phyloP scores from a whole-genome alignment of 2,888 invertebrate species.

The Argyresthia albistria region DNA sequence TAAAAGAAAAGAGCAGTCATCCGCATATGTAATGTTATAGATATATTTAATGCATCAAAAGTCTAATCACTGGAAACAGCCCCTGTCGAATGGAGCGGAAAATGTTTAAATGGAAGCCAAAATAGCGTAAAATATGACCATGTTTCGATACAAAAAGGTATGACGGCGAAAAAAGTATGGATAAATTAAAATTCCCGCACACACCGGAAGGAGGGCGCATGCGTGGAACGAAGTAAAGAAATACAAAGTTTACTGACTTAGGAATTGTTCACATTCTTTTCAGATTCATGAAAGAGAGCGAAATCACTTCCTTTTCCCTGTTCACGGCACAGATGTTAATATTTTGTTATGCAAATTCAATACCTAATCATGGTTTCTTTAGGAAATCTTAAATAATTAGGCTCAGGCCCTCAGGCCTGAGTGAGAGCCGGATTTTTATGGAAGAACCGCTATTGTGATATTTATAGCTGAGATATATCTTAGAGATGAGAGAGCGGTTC shows the following conservation, averaged over 20 bases:
- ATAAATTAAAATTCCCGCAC: conserved; percentile 48
- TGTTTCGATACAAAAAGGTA: conserved; percentile 29
- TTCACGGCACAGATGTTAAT: not conserved
- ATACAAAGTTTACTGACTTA: conserved; percentile 36
- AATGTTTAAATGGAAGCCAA: conserved; percentile 67
- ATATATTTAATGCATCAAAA: conserved; percentile 32
- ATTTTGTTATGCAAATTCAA: too few species aligned
- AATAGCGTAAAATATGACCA: conserved; percentile 65
- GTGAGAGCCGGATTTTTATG: too few species aligned
- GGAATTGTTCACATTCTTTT: conserved; percentile 35
- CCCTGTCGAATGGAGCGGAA: conserved; percentile 66
- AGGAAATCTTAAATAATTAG: too few species aligned
- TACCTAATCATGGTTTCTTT: too few species aligned
- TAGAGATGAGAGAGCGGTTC: too few species aligned
- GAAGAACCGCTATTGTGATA: too few species aligned
- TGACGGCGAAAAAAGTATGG: conserved; percentile 20
- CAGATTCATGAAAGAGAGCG: conserved; percentile 7
- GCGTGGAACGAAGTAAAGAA: conserved; percentile 43
- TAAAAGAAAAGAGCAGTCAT: too few species aligned
- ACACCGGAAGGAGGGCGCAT: conserved; percentile 44
- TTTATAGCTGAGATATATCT: too few species aligned
- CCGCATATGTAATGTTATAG: too few species aligned
- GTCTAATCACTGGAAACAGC: conserved; percentile 53
- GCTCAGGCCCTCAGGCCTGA: too few species aligned
- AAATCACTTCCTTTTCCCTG: too few species aligned